Base-by-base conservation (phyloP, 2,797 vertebrate species). In the Geotrypetes seraphini region DNA sequence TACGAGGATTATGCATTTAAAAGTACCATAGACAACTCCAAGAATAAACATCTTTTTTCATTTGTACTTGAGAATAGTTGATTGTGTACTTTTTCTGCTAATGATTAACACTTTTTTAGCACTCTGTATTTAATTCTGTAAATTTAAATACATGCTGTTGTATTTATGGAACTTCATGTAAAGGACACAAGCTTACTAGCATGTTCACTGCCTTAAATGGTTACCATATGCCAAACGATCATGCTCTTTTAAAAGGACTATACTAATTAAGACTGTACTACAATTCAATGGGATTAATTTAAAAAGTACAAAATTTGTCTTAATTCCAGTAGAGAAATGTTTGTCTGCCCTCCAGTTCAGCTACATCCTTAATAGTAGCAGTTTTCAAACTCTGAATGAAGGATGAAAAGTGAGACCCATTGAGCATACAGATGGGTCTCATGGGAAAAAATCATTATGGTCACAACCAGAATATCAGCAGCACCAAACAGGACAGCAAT, bases 151-250 rank as follows among this genome's bases (percentile, higher is more conserved):
- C 76, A 75, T 57, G 75, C 73, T 78, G 63, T 71, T 62, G 63
- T 65, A 62, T 70, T 72, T 70, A 69, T 72, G 70, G 68, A 65
- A 63, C 37, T 68, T 44, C 55, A 53, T 59, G 65, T 70, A 61
- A 40, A 38, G 47, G 54, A 52, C 38, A 47, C 50, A 50, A 47
- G 60, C 60, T 64, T 75, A 31, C 53, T 63, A 63, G 78, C 71
- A 81, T 78, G 69, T 74, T 68, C 69, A 57, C 62, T 64, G 57
- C 73, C 69, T 66, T 68, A 69, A 50, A 73, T 63, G 68, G 53
- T 60, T 74, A 67, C 63, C 69, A 57, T 78, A 70, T 67, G 72
- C 69, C 87, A 88, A 86, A 91, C 90, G 81, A 71, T 80, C 72
- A 71, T 54, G 59, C 53, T 73, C 50, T 65, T n/a, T 65, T 16